These are phyloP conservation scores for Drosophila albomicans DNA, from an alignment of 1,140 invertebrate species.

Conservation along the genomic window DNA sequence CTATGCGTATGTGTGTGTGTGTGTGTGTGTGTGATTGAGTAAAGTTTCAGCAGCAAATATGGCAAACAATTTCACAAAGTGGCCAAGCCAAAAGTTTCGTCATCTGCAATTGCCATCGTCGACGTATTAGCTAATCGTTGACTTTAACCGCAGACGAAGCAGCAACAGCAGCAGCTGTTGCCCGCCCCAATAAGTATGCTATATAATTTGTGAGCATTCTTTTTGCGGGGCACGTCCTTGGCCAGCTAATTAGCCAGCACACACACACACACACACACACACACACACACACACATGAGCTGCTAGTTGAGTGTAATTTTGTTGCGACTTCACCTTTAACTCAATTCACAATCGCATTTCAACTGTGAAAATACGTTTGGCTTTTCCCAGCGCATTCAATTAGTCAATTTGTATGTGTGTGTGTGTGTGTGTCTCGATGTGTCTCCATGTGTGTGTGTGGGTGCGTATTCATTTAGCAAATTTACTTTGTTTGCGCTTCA, in stretches of 20 bases:
- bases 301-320: slow-evolving; percentile 11
- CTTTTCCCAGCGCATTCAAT: slow-evolving; percentile 45
- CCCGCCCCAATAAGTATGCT: background rate
- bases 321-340: slow-evolving; percentile 20
- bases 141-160: slow-evolving; percentile 33
- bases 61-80: slow-evolving; percentile 83
- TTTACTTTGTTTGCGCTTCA: slow-evolving; percentile 50
- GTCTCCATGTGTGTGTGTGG: slow-evolving; percentile 1
- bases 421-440: background rate
- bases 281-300: slow-evolving; percentile 2
- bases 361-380: slow-evolving; percentile 53
- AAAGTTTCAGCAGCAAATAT: slow-evolving; percentile 79
- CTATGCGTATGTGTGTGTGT: slow-evolving; percentile 20
- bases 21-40: slow-evolving; percentile 36
- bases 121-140: slow-evolving; percentile 74
- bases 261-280: slow-evolving; percentile 14
- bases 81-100: slow-evolving; percentile 72
- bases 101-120: slow-evolving; percentile 44
- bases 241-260: slow-evolving; percentile 46
- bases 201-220: slow-evolving; percentile 3
- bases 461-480: slow-evolving; percentile 45
- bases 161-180: slow-evolving; percentile 6
- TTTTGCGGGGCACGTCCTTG: slow-evolving; percentile 28
- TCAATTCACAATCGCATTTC: slow-evolving; percentile 43
- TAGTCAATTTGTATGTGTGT: slow-evolving; percentile 35